Evolutionary conservation across 2,888 invertebrate species (phyloP).

Genomic region (Marasmarcha lunaedactyla): DNA sequence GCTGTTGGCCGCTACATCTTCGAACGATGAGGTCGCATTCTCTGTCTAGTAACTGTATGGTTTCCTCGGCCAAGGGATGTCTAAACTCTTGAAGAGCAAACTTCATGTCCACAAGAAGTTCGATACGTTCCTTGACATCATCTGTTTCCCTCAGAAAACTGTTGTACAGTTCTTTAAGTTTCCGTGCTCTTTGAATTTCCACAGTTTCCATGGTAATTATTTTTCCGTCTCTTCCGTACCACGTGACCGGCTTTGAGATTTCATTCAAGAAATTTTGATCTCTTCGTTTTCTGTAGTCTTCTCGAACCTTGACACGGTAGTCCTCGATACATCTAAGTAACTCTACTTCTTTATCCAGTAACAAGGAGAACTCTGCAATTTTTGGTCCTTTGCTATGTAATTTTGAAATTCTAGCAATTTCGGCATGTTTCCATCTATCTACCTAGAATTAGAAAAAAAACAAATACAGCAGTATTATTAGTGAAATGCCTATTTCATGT

Average conservation of each 20-base stretch:
- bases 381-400: conserved; percentile 76
- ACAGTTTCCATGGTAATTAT: conserved; percentile 84
- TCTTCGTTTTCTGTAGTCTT: conserved; percentile 70
- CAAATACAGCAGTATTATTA: too few species aligned
- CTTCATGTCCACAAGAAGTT: conserved; percentile 78
- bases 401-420: conserved; percentile 72
- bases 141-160: conserved; percentile 71
- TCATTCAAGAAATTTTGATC: conserved; percentile 74
- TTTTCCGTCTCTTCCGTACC: conserved; percentile 79
- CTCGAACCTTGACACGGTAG: conserved; percentile 72
- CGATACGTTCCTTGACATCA: conserved; percentile 74
- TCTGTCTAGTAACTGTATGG: conserved; percentile 76
- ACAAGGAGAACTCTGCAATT: conserved; percentile 76
- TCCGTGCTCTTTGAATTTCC: conserved; percentile 82
- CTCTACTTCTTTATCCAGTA: conserved; percentile 81
- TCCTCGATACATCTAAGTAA: conserved; percentile 77
- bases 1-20: conserved; percentile 68
- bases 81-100: conserved; percentile 73
- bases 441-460: too few species aligned
- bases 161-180: conserved; percentile 79
- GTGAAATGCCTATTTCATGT: too few species aligned
- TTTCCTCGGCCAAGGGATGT: conserved; percentile 67
- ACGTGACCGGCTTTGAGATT: conserved; percentile 79
- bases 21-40: conserved; percentile 78
- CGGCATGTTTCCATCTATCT: conserved; percentile 76